phyloP scores from a whole-genome alignment of 2,113 vertebrate genomes.

The Columbina picui region DNA sequence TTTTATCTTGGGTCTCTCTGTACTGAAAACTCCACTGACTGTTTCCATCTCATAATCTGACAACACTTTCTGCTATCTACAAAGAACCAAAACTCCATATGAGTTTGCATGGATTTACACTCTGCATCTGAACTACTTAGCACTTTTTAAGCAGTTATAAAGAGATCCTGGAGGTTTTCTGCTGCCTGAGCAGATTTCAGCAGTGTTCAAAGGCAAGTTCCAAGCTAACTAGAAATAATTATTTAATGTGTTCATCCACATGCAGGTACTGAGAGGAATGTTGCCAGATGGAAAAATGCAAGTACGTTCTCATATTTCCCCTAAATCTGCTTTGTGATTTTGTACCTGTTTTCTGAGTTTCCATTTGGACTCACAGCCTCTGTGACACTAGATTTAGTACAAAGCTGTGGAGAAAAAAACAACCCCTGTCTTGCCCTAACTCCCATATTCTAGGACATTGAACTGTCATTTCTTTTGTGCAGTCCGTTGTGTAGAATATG shows the following conservation, averaged over 20 bases:
- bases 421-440: background rate
- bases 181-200: background rate
- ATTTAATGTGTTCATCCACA: background rate
- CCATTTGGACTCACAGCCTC: background rate
- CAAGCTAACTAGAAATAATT: background rate
- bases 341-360: background rate
- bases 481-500: background rate
- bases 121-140: background rate
- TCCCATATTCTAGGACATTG: background rate
- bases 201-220: background rate
- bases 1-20: constrained; percentile 8
- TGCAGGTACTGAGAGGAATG: background rate
- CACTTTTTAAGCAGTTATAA: background rate
- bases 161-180: background rate
- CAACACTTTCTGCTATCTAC: constrained; percentile 9
- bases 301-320: background rate
- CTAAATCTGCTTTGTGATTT: background rate
- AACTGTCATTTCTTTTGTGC: background rate
- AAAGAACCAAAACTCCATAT: constrained; percentile 9
- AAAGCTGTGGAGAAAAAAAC: background rate
- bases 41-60: constrained; percentile 23
- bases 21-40: constrained; percentile 33
- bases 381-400: background rate
- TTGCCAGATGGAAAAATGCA: background rate
- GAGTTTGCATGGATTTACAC: background rate